These are phyloP conservation scores for Sebastes variabilis DNA, from an alignment of 2,797 vertebrate species.

Conservation along the genomic window DNA sequence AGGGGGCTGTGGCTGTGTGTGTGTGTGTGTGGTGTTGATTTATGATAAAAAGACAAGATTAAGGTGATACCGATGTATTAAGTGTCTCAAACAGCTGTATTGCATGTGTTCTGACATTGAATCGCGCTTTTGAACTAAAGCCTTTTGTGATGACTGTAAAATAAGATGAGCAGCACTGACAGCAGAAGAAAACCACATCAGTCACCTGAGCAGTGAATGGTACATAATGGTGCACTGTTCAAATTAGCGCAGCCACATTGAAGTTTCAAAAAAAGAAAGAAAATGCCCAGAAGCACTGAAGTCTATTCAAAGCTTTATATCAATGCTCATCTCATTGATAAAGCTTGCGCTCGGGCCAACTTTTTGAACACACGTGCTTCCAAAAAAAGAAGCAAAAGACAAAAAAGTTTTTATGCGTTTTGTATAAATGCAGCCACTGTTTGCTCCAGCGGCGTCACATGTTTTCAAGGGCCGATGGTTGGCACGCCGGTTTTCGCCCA, in stretches of 20 bases:
- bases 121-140: conserved; percentile 52
- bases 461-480: conserved; percentile 33
- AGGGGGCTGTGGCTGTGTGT: not conserved
- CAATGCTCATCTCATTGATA: conserved; percentile 14
- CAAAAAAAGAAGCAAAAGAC: conserved; percentile 5
- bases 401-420: not conserved
- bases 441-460: conserved; percentile 17
- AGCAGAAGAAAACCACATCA: conserved; percentile 64
- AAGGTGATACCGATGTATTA: conserved; percentile 59
- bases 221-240: conserved; percentile 56
- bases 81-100: conserved; percentile 60
- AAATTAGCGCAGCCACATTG: conserved; percentile 23
- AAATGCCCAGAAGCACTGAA: conserved; percentile 31
- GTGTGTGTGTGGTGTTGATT: conserved; percentile 1
- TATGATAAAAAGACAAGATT: conserved; percentile 43
- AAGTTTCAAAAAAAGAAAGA: conserved; percentile 32
- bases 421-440: conserved; percentile 24
- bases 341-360: conserved; percentile 28
- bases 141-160: conserved; percentile 63
- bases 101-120: conserved; percentile 30
- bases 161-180: conserved; percentile 47
- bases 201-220: conserved; percentile 66
- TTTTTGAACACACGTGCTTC: conserved; percentile 33
- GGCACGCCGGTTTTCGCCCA: conserved; percentile 18
- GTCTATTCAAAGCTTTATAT: conserved; percentile 51